A percentile compares a stretch with the other conserved stretches of the same genome.
Conservation (phyloP, 1,140 invertebrate species). For the Drosophila equinoxialis region DNA sequence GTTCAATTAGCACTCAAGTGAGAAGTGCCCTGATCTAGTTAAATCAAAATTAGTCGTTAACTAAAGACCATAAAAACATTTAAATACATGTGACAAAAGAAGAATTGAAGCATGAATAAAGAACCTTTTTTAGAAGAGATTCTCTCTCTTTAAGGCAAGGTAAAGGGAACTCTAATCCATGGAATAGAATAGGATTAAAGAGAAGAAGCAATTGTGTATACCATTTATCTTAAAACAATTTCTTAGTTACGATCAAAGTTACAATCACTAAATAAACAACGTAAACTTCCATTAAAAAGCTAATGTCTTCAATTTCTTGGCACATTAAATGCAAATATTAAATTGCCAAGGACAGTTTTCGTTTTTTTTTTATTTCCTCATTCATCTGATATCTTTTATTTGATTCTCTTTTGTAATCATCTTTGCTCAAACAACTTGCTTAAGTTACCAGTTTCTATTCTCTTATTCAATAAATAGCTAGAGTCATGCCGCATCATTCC, state of each 20-base stretch:
- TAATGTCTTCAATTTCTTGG: neutral
- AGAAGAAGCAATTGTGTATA: too few relatives aligned
- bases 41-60: constrained; percentile 16
- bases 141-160: neutral
- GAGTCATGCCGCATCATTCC: constrained; percentile 11
- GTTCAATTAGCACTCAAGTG: constrained; percentile 60
- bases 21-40: constrained; percentile 18
- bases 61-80: constrained; percentile 1
- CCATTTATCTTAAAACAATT: too few relatives aligned
- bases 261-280: too few relatives aligned
- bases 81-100: constrained; percentile 13
- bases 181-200: too few relatives aligned
- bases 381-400: constrained; percentile 14
- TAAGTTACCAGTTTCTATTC: constrained; percentile 13
- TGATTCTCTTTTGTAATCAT: constrained; percentile 12
- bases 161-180: too few relatives aligned
- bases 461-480: constrained; percentile 11
- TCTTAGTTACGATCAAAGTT: too few relatives aligned
- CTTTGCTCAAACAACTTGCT: constrained; percentile 4
- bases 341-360: neutral
- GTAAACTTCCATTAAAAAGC: too few relatives aligned
- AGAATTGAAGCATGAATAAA: neutral
- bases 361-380: neutral
- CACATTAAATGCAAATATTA: neutral
- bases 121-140: neutral